phyloP scores from a whole-genome alignment of 2,888 invertebrate genomes.

The Linyphia triangularis region DNA sequence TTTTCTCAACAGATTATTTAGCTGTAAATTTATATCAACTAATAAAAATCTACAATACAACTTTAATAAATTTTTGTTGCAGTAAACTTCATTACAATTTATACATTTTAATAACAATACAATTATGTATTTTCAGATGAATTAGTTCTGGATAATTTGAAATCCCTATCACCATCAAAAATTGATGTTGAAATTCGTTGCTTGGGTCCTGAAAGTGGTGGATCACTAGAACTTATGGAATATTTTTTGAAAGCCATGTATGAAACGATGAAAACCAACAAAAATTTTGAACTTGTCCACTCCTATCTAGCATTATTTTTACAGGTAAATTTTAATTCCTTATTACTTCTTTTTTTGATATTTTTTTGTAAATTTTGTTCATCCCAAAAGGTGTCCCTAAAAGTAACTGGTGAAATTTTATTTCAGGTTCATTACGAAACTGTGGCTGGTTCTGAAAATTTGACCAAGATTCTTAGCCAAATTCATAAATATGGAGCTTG shows the following conservation, averaged over 20 bases:
- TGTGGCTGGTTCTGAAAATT: constrained; percentile 77
- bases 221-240: constrained; percentile 85
- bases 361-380: neutral
- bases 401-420: neutral
- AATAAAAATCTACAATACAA: no score
- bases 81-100: no score
- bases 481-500: constrained; percentile 71
- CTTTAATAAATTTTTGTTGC: no score
- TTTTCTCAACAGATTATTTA: no score
- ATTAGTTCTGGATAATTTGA: constrained; percentile 84
- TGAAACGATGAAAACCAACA: constrained; percentile 86
- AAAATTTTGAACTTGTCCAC: constrained; percentile 93
- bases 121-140: constrained; percentile 78
- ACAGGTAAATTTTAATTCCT: constrained; percentile 83
- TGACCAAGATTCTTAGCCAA: constrained; percentile 69
- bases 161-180: constrained; percentile 88
- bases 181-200: constrained; percentile 93
- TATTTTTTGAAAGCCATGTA: constrained; percentile 89
- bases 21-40: no score
- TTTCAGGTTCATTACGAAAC: constrained; percentile 79
- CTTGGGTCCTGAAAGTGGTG: constrained; percentile 87
- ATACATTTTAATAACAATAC: no score
- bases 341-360: neutral
- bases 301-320: constrained; percentile 93
- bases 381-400: neutral